Conservation (phyloP, 1,140 invertebrate species). For the Holotrichia oblita region DNA sequence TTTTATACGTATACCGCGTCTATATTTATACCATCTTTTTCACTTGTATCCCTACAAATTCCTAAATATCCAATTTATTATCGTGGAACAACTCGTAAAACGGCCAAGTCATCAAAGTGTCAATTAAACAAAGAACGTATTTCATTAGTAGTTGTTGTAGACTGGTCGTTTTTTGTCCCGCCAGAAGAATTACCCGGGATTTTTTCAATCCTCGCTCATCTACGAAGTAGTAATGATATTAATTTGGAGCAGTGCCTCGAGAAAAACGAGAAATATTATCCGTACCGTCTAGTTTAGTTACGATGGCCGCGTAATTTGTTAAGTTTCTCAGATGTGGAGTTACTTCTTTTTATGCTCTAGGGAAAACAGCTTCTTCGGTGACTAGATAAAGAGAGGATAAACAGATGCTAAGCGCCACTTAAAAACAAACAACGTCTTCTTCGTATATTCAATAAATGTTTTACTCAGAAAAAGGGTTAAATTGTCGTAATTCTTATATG, state of each 20-base stretch:
- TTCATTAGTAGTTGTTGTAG: slow-evolving; percentile 2
- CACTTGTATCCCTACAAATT: neutral
- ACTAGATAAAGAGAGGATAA: no score
- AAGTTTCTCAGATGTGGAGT: neutral
- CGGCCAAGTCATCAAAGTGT: neutral
- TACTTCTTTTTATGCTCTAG: neutral
- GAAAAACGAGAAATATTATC: slow-evolving; percentile 19
- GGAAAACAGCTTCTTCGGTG: no score
- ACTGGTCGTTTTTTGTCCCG: neutral
- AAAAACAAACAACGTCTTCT: no score
- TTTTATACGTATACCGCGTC: neutral
- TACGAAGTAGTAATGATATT: slow-evolving; percentile 10
- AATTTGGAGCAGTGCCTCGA: slow-evolving; percentile 17
- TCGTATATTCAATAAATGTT: no score
- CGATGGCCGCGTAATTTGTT: neutral
- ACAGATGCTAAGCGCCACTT: no score
- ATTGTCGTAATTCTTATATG: no score
- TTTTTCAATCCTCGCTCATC: neutral
- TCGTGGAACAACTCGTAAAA: neutral
- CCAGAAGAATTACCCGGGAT: neutral
- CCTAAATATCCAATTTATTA: slow-evolving; percentile 18
- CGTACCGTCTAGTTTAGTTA: neutral
- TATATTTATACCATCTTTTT: neutral
- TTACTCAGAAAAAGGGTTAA: no score
- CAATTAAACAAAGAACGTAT: slow-evolving; percentile 21